phyloP scores from a whole-genome alignment of 2,888 invertebrate genomes.

The Petrolisthes manimaculis region DNA sequence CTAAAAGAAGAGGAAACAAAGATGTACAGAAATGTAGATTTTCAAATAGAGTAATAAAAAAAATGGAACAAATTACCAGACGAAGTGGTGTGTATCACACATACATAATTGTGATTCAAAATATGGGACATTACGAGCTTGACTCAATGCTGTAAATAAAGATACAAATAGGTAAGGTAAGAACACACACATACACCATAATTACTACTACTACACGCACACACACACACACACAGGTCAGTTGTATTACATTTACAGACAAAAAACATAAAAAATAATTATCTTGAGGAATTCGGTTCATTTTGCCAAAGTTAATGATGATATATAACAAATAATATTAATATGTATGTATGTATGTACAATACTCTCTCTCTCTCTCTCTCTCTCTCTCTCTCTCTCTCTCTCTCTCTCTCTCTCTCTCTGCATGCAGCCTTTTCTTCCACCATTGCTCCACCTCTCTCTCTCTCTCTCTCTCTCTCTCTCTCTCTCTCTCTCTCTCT shows the following conservation, averaged over 20 bases:
- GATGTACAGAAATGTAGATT: too few relatives aligned
- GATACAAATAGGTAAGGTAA: too few relatives aligned
- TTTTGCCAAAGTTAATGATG: not conserved
- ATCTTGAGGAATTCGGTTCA: not conserved
- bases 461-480: conserved; percentile 31
- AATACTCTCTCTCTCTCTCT: conserved; percentile 1
- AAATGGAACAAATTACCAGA: too few relatives aligned
- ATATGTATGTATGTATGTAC: not conserved
- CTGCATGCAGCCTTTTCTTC: not conserved
- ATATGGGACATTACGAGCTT: too few relatives aligned
- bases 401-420: conserved; percentile 9
- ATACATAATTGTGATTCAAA: too few relatives aligned
- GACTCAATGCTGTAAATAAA: too few relatives aligned
- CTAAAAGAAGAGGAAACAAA: too few relatives aligned
- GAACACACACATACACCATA: conserved; percentile 8
- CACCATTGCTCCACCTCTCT: not conserved
- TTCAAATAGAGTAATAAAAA: too few relatives aligned
- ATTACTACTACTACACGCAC: not conserved
- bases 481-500: conserved; percentile 55
- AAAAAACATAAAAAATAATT: not conserved
- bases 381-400: not conserved
- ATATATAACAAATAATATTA: too few relatives aligned
- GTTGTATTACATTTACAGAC: not conserved
- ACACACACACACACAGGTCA: conserved; percentile 21
- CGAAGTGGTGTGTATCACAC: too few relatives aligned